Conservation (phyloP, 2,888 invertebrate species). For the Lamproptera curius region DNA sequence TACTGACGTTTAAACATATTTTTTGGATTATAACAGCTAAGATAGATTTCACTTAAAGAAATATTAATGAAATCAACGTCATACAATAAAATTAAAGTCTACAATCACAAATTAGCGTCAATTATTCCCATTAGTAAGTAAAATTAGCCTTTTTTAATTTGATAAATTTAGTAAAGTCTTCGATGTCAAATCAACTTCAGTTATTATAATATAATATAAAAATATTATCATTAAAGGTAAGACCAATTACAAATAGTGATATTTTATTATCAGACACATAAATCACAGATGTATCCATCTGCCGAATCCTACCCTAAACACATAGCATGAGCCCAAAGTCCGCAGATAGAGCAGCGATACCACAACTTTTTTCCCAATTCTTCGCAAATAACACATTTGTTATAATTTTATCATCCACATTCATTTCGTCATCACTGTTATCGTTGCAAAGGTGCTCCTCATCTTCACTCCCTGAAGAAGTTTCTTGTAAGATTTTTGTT, state of each 20-base stretch:
- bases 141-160: neutral
- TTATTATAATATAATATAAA: conserved; percentile 7
- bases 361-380: conserved; percentile 33
- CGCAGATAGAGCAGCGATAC: conserved; percentile 32
- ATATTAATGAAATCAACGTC: neutral
- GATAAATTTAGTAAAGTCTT: neutral
- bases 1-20: conserved; percentile 15
- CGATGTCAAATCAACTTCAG: neutral
- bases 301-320: conserved; percentile 34
- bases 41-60: neutral
- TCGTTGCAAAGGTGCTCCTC: conserved; percentile 19
- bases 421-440: conserved; percentile 22
- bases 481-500: conserved; percentile 25
- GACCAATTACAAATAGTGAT: conserved; percentile 21
- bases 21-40: neutral
- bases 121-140: neutral
- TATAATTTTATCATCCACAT: conserved; percentile 25
- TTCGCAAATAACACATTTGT: conserved; percentile 29
- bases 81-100: neutral
- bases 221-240: conserved; percentile 14
- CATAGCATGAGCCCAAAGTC: conserved; percentile 34
- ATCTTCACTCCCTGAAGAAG: conserved; percentile 28
- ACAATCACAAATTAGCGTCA: neutral
- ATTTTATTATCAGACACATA: conserved; percentile 28
- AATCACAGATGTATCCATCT: conserved; percentile 32